Base-by-base conservation (phyloP, 2,797 vertebrate genomes). In the Channa striata region DNA sequence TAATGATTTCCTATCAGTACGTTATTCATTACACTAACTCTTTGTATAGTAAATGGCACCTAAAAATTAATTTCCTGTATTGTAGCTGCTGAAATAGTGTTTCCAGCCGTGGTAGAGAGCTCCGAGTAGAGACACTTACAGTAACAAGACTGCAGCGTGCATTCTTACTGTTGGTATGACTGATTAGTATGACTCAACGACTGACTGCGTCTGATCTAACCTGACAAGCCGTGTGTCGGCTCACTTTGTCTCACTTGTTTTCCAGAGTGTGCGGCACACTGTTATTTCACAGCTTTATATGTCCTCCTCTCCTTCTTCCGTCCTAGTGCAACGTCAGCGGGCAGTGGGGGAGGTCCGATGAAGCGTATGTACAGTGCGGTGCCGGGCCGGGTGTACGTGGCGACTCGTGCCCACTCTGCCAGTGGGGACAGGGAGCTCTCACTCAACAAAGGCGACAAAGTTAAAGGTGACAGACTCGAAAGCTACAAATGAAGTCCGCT, bases 331-430 rank as follows among this genome's bases (percentile, higher is more conserved):
- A 74, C 88, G 43, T 87, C 87, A 6, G 80, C 80, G 1, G 83
- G 80, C 60, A 68, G 86, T 1, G 81, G 81, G 0, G 90, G 83
- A 59, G 92, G 87, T 80, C 94, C 93, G 82, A 86, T 93, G 80
- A 93, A 95, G 77, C 95, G 96, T n/a, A 94, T 98, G 75, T 98
- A 98, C 91, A 96, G 95, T 0, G 97, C 97, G 0, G 96, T 97
- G 16, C 97, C 97, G 0, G 97, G 96, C 3, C 93, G 97, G 1
- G 91, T 95, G 36, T 97, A 97, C 61, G 91, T 97, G 82, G 97
- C 94, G 3, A 94, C 95, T 33, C 95, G 95, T 33, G 93, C 93
- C 1, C 95, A 97, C 91, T 94, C 95, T 49, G 93, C 96, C 1
- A 93, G 93, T 12, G 95, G 91, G 13, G 96, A 98, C 65, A 93